phyloP scores from a whole-genome alignment of 2,888 invertebrate genomes.

The Rhagonycha lutea region DNA sequence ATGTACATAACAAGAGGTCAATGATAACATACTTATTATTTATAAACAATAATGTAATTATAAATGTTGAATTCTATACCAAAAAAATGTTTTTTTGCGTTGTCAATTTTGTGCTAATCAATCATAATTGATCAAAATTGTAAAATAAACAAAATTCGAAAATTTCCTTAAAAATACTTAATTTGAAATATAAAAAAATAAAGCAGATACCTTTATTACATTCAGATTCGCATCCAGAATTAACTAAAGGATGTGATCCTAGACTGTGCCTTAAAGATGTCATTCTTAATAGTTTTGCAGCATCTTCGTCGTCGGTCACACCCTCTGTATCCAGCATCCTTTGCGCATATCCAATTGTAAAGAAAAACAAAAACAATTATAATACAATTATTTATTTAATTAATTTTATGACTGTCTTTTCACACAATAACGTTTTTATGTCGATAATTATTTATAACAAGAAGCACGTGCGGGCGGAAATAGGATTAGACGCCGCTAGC shows the following conservation, averaged over 20 bases:
- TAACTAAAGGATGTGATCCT: constrained; percentile 58
- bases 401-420: background rate
- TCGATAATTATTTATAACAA: background rate
- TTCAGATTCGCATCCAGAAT: constrained; percentile 30
- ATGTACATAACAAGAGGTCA: background rate
- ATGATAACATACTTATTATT: background rate
- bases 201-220: constrained; percentile 36
- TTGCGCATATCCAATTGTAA: constrained; percentile 38
- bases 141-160: background rate
- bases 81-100: background rate
- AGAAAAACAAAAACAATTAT: constrained; percentile 3
- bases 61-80: background rate
- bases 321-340: constrained; percentile 55
- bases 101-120: background rate
- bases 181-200: background rate
- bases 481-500: constrained; percentile 5
- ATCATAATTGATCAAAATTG: background rate
- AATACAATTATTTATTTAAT: background rate
- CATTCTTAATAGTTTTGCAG: constrained; percentile 63
- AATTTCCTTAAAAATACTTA: background rate
- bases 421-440: background rate
- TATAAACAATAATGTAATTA: background rate
- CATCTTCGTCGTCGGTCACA: constrained; percentile 53
- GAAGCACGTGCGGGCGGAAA: background rate
- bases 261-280: constrained; percentile 64